Percentiles rank a stretch among this genome's conserved stretches.
phyloP scores from a whole-genome alignment of 1,140 invertebrate genomes.

The Tetramorium alpestre region DNA sequence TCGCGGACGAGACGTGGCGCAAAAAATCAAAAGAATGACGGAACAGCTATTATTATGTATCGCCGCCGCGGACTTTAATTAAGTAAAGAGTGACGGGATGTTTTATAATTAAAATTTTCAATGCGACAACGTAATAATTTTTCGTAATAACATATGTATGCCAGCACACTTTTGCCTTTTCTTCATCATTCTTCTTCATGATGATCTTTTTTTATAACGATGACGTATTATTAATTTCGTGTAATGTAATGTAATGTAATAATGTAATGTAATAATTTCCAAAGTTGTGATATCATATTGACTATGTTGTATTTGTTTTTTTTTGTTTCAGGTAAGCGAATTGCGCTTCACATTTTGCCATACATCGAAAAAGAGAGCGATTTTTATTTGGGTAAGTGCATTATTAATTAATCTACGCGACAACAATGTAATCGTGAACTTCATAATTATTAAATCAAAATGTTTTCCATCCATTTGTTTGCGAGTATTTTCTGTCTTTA shows the following conservation, averaged over 20 bases:
- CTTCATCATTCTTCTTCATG: no score
- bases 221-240: background rate
- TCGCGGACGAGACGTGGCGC: no score
- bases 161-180: background rate
- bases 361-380: background rate
- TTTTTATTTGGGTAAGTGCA: slow-evolving; percentile 23
- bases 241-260: no score
- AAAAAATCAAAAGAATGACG: slow-evolving; percentile 35
- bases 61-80: slow-evolving; percentile 4
- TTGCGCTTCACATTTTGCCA: background rate
- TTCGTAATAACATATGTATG: background rate
- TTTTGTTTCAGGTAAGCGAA: slow-evolving; percentile 68
- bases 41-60: slow-evolving; percentile 35
- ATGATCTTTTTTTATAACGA: background rate
- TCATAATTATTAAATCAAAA: background rate
- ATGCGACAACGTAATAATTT: background rate
- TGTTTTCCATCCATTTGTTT: background rate
- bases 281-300: slow-evolving; percentile 9
- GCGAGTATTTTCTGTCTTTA: background rate
- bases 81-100: background rate
- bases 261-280: no score
- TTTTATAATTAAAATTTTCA: background rate
- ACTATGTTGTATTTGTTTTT: background rate
- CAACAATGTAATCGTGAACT: background rate
- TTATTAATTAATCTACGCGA: background rate